Base-by-base conservation (phyloP, 2,113 vertebrate species). In the Phyllostomus discolor region DNA sequence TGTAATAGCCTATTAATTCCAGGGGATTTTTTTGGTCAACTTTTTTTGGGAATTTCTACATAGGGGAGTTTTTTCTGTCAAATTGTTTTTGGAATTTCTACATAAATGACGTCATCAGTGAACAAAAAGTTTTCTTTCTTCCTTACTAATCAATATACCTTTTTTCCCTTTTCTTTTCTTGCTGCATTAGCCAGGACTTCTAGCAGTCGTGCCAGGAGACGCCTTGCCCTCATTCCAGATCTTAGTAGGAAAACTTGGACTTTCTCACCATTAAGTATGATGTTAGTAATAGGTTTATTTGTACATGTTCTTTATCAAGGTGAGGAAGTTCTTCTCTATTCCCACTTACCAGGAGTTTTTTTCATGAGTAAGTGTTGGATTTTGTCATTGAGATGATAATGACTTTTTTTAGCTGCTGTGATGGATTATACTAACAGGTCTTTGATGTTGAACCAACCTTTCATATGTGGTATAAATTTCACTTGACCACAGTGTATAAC, bases 31-130 rank as follows among this genome's bases (percentile, higher is more conserved):
- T 43, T 43, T 43, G 6, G 43, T 43, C 31, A 41, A 31, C 70
- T 95, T 92, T 50, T 88, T 41, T 70, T 81, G 46, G 19, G 46
- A 87, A 94, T 80, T 95, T 62, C 41, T 80, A 86, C 28, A 69
- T 64, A 76, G 33, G 26, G 22, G 57, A 59, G 54, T 88, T 35
- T 67, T 43, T 46, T 78, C n/a, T 5, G 48, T 41, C 16, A 20
- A 41, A 31, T 70, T 95, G 22, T 48, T 88, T 70, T 81, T 52
- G 24, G 38, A 87, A 94, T 86, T 95, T 50, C 41, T 80, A 79
- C 15, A 59, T 28, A 75, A 33, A 85, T 50, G 15, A 69, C 52
- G 50, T 38, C 48, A 84, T 19, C 52, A 41, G 12, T 64, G 46
- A 41, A 81, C 33, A 59, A 69, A 85, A 43, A 70, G n/a, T 57